Evolutionary conservation across 1,140 invertebrate species (phyloP), one percentile per base, ranked within the genome.

Genomic region (Trichonephila clavata): DNA sequence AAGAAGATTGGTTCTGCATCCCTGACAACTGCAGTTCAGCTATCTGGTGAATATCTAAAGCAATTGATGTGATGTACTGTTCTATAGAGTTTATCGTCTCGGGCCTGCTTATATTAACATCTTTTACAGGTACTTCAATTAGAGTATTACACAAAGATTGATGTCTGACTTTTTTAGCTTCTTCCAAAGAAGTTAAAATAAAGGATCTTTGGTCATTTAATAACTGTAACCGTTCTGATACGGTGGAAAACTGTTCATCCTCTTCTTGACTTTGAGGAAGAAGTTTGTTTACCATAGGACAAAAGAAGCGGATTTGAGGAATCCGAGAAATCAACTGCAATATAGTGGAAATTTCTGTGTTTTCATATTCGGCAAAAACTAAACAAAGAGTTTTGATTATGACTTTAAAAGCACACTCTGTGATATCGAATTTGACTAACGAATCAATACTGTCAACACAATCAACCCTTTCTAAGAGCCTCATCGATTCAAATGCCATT

Each of bases 81-180:
- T 83, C 39, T 7, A 92, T 71, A 6, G 91, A 63, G 7, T 92
- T 92, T 20, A 59, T 3, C 24, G 18, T n/a, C 21, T 24, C 14
- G 0, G 60, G 63, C 43, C 86, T 93, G 20, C 61, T 84, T 63
- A 61, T 32, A 81, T 88, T 39, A 18, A 18, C 84, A 65, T 93
- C 92, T 88, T 93, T 83, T 2, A 93, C 92, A 39, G 92, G 92
- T 88, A 93, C 86, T 59, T 93, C 92, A n/a, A 86, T 57, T 3
- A 93, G 59, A 10, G 65, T 88, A 63, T 93, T 68, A 68, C 71
- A 89, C 18, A 93, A 63, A 61, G 27, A n/a, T 43, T 63, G 21
- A 43, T 86, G 88, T 83, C 39, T 77, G 24, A 13, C 59, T 14
- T 87, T 21, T 63, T 93, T 93, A 32, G 92, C 92, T 87, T 88